phyloP scores from a whole-genome alignment of 2,888 invertebrate species.

The Hydriomena furcata region DNA sequence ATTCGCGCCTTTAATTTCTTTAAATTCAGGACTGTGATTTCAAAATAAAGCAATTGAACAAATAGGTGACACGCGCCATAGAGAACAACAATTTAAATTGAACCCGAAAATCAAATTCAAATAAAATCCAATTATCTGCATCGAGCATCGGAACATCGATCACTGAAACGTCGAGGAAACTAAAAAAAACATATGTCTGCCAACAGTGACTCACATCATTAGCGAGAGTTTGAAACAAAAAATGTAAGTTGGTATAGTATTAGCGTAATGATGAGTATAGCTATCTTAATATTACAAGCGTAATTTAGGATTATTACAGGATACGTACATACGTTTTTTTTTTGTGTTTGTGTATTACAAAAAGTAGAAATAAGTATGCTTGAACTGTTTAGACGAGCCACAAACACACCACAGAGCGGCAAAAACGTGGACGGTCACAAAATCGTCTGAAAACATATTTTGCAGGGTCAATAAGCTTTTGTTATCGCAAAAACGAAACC shows the following conservation, averaged over 20 bases:
- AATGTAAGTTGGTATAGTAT: not conserved
- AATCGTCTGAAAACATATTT: too few relatives aligned
- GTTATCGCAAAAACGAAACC: too few relatives aligned
- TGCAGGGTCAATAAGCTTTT: too few relatives aligned
- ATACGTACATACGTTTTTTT: constrained; percentile 5
- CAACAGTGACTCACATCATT: constrained; percentile 20
- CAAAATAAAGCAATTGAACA: constrained; percentile 18
- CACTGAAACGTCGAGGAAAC: constrained; percentile 7
- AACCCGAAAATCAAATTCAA: constrained; percentile 18
- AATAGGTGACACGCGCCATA: too few relatives aligned
- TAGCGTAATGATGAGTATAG: constrained; percentile 4
- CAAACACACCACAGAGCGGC: too few relatives aligned
- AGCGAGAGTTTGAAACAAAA: not conserved
- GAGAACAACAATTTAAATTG: constrained; percentile 7
- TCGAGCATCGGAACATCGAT: constrained; percentile 9
- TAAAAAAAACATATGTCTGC: constrained; percentile 21
- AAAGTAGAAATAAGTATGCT: too few relatives aligned
- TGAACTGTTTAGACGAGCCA: too few relatives aligned
- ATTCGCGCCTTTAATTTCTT: constrained; percentile 1
- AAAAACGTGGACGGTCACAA: too few relatives aligned
- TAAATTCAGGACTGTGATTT: not conserved
- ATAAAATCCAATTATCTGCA: constrained; percentile 23
- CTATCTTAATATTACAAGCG: constrained; percentile 15
- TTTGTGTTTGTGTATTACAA: not conserved
- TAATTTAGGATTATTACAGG: constrained; percentile 26